Evolutionary conservation across 2,888 invertebrate genomes (phyloP).

Genomic region (Idaea dimidiata): DNA sequence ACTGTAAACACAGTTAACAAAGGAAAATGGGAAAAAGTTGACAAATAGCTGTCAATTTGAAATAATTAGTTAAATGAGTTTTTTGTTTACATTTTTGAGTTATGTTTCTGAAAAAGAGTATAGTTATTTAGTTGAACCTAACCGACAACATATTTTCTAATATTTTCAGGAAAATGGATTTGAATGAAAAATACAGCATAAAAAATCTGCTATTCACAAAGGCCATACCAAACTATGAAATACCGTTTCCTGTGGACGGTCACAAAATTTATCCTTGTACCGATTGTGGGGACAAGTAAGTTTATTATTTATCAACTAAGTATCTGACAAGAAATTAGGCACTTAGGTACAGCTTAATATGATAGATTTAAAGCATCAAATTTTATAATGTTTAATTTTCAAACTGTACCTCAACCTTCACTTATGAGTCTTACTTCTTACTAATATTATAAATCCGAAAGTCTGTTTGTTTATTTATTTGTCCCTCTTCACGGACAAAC

Average conservation of each 20-base stretch:
- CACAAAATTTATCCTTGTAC: constrained; percentile 70
- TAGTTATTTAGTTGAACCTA: too few species aligned
- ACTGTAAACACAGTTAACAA: too few species aligned
- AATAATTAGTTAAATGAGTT: too few species aligned
- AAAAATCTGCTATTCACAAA: constrained; percentile 68
- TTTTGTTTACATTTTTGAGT: too few species aligned
- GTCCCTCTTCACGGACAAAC: too few species aligned
- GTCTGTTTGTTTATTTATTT: too few species aligned
- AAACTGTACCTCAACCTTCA: too few species aligned
- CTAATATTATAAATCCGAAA: too few species aligned
- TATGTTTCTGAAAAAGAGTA: background rate
- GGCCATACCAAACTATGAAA: constrained; percentile 57
- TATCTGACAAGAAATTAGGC: background rate
- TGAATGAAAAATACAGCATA: constrained; percentile 55
- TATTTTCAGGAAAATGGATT: constrained; percentile 29
- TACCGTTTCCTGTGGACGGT: constrained; percentile 55
- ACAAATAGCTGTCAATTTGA: too few species aligned
- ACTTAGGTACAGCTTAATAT: too few species aligned
- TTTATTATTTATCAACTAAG: constrained; percentile 12
- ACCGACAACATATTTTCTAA: constrained; percentile 1
- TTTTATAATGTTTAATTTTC: background rate
- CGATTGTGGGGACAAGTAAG: constrained; percentile 80
- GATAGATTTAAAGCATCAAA: background rate
- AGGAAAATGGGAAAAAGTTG: too few species aligned
- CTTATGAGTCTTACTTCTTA: too few species aligned